These are phyloP conservation scores for Aplodontia rufa DNA, from an alignment of 2,113 vertebrate species.

Conservation along the genomic window DNA sequence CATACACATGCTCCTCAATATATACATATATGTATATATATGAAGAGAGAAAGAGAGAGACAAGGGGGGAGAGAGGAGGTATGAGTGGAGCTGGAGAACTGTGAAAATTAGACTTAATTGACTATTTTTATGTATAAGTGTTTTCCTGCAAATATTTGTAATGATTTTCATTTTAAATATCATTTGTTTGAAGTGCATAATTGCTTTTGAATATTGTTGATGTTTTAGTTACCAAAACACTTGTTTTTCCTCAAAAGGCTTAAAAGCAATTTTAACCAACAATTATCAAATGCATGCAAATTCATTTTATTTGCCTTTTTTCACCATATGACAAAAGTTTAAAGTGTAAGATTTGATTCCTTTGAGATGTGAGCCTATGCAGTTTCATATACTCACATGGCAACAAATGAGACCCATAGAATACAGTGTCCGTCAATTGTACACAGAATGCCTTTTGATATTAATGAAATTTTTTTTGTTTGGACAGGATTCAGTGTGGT, in stretches of 20 bases:
- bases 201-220: conserved; percentile 75
- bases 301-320: conserved; percentile 32
- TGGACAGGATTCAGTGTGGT: conserved; percentile 27
- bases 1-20: not conserved
- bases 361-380: not conserved
- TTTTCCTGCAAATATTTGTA: conserved; percentile 65
- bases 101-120: too few species aligned
- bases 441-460: conserved; percentile 54
- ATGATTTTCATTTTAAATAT: conserved; percentile 80
- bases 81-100: too few species aligned
- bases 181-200: conserved; percentile 72
- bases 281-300: not conserved
- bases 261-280: conserved; percentile 4
- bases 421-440: conserved; percentile 50
- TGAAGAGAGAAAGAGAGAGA: not conserved
- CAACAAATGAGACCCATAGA: conserved; percentile 47
- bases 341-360: conserved; percentile 42
- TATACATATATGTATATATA: not conserved
- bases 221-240: conserved; percentile 65
- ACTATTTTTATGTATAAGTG: conserved; percentile 65
- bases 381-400: conserved; percentile 26
- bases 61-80: too few species aligned
- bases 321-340: conserved; percentile 12
- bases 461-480: conserved; percentile 66
- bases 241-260: conserved; percentile 48